phyloP scores from a whole-genome alignment of 2,888 invertebrate genomes.

The Hydrotaea cyrtoneurina region DNA sequence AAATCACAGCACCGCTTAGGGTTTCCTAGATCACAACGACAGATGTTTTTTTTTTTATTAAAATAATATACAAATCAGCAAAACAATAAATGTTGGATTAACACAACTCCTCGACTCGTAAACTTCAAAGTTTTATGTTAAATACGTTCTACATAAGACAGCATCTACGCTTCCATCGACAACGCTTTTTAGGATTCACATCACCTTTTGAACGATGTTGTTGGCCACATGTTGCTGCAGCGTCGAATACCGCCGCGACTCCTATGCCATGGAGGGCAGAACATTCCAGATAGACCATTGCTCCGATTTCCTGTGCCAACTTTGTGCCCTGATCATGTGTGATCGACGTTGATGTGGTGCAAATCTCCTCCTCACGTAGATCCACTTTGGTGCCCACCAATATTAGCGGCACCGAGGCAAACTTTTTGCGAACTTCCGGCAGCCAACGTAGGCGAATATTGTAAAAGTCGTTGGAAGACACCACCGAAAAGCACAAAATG shows the following conservation, averaged over 20 bases:
- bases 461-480: background rate
- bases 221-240: background rate
- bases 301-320: background rate
- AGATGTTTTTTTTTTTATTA: no score
- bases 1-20: no score
- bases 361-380: background rate
- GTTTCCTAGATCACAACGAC: no score
- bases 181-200: no score
- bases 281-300: constrained; percentile 11
- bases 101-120: no score
- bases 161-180: no score
- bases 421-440: background rate
- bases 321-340: background rate
- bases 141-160: no score
- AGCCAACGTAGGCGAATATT: background rate
- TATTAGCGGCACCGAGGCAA: background rate
- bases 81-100: no score
- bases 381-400: constrained; percentile 20
- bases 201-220: background rate
- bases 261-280: background rate
- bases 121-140: no score
- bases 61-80: no score
- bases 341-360: no score
- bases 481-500: background rate
- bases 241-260: background rate